These are phyloP conservation scores for Harmothoe impar DNA, from an alignment of 2,888 invertebrate genomes.

Conservation along the genomic window DNA sequence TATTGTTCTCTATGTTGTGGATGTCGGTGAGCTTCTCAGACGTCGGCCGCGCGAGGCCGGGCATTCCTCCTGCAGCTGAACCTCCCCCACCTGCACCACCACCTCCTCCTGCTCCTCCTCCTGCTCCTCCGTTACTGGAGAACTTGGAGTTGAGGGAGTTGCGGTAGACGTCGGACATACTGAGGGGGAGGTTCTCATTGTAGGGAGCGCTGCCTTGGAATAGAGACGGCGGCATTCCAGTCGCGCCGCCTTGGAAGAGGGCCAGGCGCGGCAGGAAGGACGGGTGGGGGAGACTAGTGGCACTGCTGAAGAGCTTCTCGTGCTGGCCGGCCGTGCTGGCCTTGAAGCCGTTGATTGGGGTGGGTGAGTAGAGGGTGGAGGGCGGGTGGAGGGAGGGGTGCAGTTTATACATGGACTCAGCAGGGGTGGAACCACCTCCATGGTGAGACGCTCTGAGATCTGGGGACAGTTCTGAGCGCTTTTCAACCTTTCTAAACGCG, in stretches of 20 bases:
- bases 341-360: conserved; percentile 54
- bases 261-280: conserved; percentile 60
- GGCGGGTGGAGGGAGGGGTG: neutral
- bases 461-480: conserved; percentile 34
- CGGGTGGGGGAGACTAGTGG: conserved; percentile 34
- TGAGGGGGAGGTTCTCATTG: conserved; percentile 66
- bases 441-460: neutral
- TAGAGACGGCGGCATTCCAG: conserved; percentile 41
- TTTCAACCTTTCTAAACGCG: conserved; percentile 80
- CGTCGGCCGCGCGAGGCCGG: conserved; percentile 21
- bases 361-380: conserved; percentile 60
- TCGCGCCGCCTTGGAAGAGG: conserved; percentile 31
- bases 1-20: conserved; percentile 64
- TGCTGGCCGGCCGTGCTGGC: neutral
- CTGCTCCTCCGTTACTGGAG: neutral
- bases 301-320: neutral
- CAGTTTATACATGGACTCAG: neutral
- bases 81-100: neutral
- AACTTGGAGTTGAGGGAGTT: conserved; percentile 57
- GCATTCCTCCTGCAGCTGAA: neutral
- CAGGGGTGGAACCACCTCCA: neutral
- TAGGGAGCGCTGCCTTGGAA: conserved; percentile 54
- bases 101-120: neutral
- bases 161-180: conserved; percentile 61
- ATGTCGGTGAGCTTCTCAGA: conserved; percentile 63